Evolutionary conservation across 2,888 invertebrate genomes (phyloP).

Genomic region (Incurvaria masculella): DNA sequence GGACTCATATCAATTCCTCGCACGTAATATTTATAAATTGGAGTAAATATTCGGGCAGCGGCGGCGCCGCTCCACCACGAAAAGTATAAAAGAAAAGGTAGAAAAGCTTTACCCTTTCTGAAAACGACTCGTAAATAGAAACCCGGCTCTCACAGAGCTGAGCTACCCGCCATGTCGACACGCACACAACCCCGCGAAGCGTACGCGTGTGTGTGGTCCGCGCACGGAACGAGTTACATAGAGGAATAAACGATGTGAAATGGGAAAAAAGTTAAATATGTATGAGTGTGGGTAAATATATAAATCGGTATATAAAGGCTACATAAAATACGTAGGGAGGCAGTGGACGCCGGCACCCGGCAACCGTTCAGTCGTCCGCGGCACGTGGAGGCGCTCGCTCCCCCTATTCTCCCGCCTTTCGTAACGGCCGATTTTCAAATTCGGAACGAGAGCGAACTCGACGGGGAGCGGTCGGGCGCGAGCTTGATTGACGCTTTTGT

Average conservation of each 20-base stretch:
- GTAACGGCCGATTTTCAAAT: conserved; percentile 9
- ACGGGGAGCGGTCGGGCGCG: not conserved
- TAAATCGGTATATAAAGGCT: conserved; percentile 51
- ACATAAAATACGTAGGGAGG: conserved; percentile 41
- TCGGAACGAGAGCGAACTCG: not conserved
- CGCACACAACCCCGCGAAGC: not conserved
- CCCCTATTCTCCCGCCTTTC: conserved; percentile 18
- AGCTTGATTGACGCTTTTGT: not conserved
- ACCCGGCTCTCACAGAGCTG: conserved; percentile 17
- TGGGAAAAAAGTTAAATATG: conserved; percentile 58
- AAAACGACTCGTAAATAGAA: conserved; percentile 50
- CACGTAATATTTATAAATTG: conserved; percentile 34
- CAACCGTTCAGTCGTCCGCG: conserved; percentile 40
- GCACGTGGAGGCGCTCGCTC: conserved; percentile 23
- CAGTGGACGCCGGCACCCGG: conserved; percentile 27
- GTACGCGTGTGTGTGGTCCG: not conserved
- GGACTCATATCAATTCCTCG: not conserved
- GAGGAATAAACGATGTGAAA: conserved; percentile 53
- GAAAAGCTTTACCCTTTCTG: conserved; percentile 54
- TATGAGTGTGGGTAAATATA: conserved; percentile 57
- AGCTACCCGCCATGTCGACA: not conserved
- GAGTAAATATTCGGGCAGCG: conserved; percentile 43
- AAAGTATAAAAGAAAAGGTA: conserved; percentile 51
- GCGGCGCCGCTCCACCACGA: conserved; percentile 43
- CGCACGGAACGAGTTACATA: conserved; percentile 27